Percentiles rank a stretch among this genome's conserved stretches.
These are phyloP conservation scores for Tubulanus polymorphus DNA, from an alignment of 2,888 invertebrate genomes.

Conservation along the genomic window DNA sequence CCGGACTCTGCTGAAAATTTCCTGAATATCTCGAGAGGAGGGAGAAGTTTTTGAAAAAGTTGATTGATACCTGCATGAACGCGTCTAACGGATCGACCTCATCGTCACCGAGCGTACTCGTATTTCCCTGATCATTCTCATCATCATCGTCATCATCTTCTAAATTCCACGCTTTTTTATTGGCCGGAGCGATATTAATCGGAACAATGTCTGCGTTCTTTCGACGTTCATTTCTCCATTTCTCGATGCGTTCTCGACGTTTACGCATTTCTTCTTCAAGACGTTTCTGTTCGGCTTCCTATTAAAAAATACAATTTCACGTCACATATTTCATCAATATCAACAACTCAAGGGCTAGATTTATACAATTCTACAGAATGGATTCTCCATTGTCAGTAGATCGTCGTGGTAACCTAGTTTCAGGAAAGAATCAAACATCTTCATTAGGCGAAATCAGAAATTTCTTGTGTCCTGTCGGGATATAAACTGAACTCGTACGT, in stretches of 20 bases:
- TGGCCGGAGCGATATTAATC: slow-evolving; percentile 35
- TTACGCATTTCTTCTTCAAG: slow-evolving; percentile 94
- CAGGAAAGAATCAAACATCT: no score
- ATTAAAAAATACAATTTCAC: neutral
- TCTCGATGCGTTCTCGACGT: slow-evolving; percentile 87
- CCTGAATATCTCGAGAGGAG: no score
- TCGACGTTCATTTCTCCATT: slow-evolving; percentile 92
- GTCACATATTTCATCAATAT: neutral
- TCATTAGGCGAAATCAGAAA: no score
- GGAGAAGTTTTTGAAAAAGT: no score
- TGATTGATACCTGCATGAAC: slow-evolving; percentile 89
- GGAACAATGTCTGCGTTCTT: slow-evolving; percentile 74
- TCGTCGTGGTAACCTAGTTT: no score
- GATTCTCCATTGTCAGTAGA: no score
- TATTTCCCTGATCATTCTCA: slow-evolving; percentile 57
- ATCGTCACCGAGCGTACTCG: slow-evolving; percentile 32
- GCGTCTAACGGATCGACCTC: slow-evolving; percentile 86
- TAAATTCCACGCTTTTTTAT: slow-evolving; percentile 82
- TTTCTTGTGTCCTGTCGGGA: no score
- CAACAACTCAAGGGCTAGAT: no score
- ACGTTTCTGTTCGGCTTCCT: slow-evolving; percentile 51
- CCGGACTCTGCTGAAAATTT: no score
- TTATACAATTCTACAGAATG: neutral
- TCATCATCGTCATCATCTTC: slow-evolving; percentile 84
- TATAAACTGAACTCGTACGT: slow-evolving; percentile 3